These are phyloP conservation scores for Uria lomvia DNA, from an alignment of 2,113 vertebrate genomes.

Conservation along the genomic window DNA sequence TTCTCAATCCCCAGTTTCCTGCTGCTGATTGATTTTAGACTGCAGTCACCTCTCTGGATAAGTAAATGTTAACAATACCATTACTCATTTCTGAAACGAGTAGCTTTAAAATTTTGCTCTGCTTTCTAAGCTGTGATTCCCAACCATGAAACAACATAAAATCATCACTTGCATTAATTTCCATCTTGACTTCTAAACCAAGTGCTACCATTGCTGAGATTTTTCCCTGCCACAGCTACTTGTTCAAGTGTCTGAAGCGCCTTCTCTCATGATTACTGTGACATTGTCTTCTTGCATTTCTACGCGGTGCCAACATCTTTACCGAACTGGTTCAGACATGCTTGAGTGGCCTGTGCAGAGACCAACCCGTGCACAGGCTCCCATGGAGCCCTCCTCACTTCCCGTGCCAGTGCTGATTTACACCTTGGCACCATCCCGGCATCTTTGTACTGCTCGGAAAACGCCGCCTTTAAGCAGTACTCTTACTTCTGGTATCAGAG, in stretches of 20 bases:
- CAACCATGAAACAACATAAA: background rate
- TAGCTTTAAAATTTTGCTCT: background rate
- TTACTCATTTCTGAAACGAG: background rate
- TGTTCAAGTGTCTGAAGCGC: background rate
- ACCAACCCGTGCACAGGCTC: background rate
- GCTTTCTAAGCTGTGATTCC: background rate
- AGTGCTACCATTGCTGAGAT: background rate
- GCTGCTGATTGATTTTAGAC: background rate
- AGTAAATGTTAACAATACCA: background rate
- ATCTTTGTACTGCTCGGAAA: background rate
- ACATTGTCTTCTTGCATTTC: background rate
- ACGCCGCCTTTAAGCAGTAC: background rate
- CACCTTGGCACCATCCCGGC: background rate
- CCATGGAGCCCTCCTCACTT: background rate
- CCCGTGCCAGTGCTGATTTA: accelerated
- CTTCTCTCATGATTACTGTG: accelerated
- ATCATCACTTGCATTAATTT: background rate
- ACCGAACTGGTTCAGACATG: background rate
- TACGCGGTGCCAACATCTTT: background rate
- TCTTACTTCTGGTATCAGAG: background rate
- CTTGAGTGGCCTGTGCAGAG: background rate
- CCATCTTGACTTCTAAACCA: background rate
- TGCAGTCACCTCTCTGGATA: background rate
- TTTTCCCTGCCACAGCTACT: background rate
- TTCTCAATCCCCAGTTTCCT: background rate